Evolutionary conservation across 2,113 vertebrate genomes (phyloP).

Genomic region (Rhea pennata): DNA sequence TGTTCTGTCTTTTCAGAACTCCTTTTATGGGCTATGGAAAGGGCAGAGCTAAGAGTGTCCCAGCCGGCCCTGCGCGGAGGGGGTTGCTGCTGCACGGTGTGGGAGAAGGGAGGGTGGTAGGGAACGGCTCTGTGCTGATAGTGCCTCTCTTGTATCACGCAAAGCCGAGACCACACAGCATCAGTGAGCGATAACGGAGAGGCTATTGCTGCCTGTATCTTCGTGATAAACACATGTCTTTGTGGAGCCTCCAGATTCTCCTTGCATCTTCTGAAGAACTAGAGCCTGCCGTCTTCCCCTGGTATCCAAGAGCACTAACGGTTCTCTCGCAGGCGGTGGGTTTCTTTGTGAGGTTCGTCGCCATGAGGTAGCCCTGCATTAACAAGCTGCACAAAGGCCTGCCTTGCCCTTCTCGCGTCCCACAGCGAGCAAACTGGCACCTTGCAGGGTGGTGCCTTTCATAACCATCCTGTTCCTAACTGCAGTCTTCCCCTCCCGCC

Average conservation of each 20-base stretch:
- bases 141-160: not conserved
- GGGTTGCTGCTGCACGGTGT: not conserved
- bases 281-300: not conserved
- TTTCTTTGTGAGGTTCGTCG: not conserved
- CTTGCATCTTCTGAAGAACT: not conserved
- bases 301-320: not conserved
- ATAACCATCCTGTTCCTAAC: not conserved
- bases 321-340: not conserved
- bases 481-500: no score
- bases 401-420: not conserved
- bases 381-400: not conserved
- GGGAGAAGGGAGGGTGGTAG: not conserved
- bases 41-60: not conserved
- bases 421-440: not conserved
- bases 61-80: not conserved
- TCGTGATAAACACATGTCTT: not conserved
- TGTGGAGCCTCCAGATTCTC: not conserved
- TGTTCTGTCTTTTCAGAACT: not conserved
- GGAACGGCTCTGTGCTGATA: not conserved
- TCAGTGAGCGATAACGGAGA: not conserved
- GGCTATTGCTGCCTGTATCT: not conserved
- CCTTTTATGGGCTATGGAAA: not conserved
- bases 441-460: not conserved
- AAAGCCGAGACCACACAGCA: no score
- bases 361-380: not conserved